phyloP scores from a whole-genome alignment of 2,888 invertebrate species.

The Parthenolecanium corni region DNA sequence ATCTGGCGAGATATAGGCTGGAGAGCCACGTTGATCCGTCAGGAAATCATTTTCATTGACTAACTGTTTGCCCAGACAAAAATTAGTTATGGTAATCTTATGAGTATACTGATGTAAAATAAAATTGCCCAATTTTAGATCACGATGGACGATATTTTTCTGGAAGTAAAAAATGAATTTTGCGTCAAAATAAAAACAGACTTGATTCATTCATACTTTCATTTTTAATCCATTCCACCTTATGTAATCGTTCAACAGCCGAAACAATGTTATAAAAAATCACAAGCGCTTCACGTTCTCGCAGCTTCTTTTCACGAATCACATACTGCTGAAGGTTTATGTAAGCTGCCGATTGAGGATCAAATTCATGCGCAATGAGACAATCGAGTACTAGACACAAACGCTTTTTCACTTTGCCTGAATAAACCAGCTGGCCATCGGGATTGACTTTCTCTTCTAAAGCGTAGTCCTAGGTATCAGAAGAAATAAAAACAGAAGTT shows the following conservation, averaged over 20 bases:
- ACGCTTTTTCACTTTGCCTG: slow-evolving; percentile 47
- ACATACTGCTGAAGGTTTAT: slow-evolving; percentile 64
- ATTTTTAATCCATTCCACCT: slow-evolving; percentile 40
- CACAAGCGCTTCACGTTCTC: slow-evolving; percentile 58
- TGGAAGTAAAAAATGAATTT: slow-evolving; percentile 38
- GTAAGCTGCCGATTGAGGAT: slow-evolving; percentile 45
- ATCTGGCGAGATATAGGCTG: slow-evolving; percentile 70
- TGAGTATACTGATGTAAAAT: slow-evolving; percentile 56
- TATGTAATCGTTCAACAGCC: slow-evolving; percentile 60
- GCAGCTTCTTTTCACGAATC: slow-evolving; percentile 60
- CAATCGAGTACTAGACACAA: slow-evolving; percentile 63
- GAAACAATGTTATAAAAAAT: slow-evolving; percentile 63
- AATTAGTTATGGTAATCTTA: slow-evolving; percentile 58
- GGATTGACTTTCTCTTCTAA: slow-evolving; percentile 50
- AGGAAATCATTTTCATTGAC: slow-evolving; percentile 58
- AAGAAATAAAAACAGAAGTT: neutral
- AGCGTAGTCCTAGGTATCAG: slow-evolving; percentile 49
- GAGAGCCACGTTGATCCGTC: slow-evolving; percentile 65
- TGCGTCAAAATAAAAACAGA: neutral
- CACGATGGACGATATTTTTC: slow-evolving; percentile 65
- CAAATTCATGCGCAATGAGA: slow-evolving; percentile 55
- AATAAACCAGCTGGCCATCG: slow-evolving; percentile 44
- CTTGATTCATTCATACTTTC: no score
- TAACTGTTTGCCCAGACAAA: slow-evolving; percentile 63
- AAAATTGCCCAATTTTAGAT: slow-evolving; percentile 64